A percentile compares a stretch with the other conserved stretches of the same genome.
Evolutionary conservation across 2,113 vertebrate species (phyloP).

Genomic region (Camelus dromedarius): DNA sequence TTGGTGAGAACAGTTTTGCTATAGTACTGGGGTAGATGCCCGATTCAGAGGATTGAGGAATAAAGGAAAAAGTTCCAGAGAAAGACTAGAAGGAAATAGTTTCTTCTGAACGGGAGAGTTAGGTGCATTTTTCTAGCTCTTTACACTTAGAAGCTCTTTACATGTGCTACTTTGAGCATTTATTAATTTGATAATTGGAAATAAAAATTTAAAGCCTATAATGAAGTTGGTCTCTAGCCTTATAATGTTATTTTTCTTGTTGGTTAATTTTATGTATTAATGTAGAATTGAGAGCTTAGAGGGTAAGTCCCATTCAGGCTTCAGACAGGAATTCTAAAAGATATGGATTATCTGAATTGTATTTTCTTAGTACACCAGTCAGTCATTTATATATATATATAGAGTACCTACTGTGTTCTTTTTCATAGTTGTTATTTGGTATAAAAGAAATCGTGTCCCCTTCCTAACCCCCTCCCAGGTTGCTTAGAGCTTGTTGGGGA

Average conservation of each 20-base stretch:
- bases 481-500: not conserved
- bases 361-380: not conserved
- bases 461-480: not conserved
- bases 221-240: not conserved
- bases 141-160: slow-evolving; percentile 14
- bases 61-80: not conserved
- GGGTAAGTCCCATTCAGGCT: slow-evolving; percentile 5
- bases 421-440: not conserved
- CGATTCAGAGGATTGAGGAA: slow-evolving; percentile 7
- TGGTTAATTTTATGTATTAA: not conserved
- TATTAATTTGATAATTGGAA: slow-evolving; percentile 40
- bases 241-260: slow-evolving; percentile 8
- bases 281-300: not conserved
- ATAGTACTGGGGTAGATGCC: not conserved
- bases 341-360: not conserved
- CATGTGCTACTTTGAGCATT: not conserved
- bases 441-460: not conserved
- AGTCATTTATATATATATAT: not conserved
- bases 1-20: not conserved
- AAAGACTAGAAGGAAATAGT: not conserved
- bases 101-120: slow-evolving; percentile 13
- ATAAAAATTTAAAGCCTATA: not conserved
- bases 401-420: not conserved
- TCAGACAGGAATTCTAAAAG: not conserved
- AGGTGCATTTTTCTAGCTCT: not conserved